Conservation (phyloP, 2,797 vertebrate genomes). For the Alectoris magna region DNA sequence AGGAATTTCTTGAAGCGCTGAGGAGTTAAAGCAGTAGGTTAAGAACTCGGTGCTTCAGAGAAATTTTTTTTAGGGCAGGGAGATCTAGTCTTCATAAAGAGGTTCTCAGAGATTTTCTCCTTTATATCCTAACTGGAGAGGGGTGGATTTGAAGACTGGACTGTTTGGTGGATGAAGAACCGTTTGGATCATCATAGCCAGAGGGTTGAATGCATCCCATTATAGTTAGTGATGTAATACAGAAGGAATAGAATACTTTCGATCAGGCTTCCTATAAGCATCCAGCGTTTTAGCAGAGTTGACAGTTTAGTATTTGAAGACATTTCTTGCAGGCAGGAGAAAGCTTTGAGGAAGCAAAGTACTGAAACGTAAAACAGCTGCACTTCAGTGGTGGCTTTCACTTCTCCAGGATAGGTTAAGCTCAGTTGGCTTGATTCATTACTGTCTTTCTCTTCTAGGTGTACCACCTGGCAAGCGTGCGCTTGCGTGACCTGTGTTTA, state of each 20-base stretch:
- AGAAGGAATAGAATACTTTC: neutral
- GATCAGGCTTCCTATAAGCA: neutral
- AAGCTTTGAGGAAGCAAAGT: neutral
- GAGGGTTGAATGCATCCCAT: neutral
- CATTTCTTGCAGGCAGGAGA: no score
- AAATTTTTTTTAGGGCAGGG: neutral
- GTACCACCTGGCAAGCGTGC: constrained; percentile 95
- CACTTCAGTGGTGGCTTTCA: neutral
- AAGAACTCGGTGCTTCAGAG: neutral
- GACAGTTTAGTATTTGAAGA: neutral
- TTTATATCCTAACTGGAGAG: no score
- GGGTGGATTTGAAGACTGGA: no score
- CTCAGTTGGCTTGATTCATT: neutral
- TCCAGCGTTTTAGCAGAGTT: neutral
- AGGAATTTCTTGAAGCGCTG: neutral
- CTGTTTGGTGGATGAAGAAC: no score
- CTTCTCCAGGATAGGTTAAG: neutral
- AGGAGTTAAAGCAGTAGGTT: neutral
- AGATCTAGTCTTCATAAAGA: neutral
- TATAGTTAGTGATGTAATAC: neutral
- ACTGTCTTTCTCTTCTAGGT: constrained; percentile 79
- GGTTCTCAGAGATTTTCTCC: neutral
- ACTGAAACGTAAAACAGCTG: accelerated
- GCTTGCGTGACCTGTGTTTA: constrained; percentile 91
- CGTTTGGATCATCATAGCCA: no score